Base-by-base conservation (phyloP, 2,113 vertebrate genomes). In the Phainopepla nitens region DNA sequence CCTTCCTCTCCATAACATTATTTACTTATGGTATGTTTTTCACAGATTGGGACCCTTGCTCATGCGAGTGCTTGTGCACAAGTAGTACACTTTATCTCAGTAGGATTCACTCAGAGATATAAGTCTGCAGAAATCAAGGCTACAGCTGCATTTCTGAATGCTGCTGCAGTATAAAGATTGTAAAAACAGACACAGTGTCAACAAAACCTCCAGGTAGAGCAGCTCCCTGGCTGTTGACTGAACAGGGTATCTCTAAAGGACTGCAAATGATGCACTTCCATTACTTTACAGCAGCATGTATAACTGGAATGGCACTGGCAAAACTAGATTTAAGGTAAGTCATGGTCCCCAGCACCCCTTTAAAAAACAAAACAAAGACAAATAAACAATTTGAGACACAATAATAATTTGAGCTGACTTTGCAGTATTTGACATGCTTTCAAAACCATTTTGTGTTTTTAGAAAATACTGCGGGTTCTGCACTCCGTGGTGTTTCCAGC, bases 401-500 rank as follows among this genome's bases (percentile, higher is more conserved):
- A 95, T 86, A 78, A 95, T 78, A 36, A 86, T 68, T 73, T 42
- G 76, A 90, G 84, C 89, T 90, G 84, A 96, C 78, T 90, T 73
- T 62, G 91, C 93, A 94, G 80, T 82, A 95, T 90, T 93, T 75
- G 50, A 70, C 79, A 70, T 82, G 79, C 82, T 90, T 95, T 95
- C 90, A 82, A 94, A 94, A 90, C 82, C 82, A 73, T 91, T 64
- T 44, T 87, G 31, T 95, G 96, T 93, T 96, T 97, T 95, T 51
- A 93, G 93, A 96, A 96, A 97, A 96, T 89, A 31, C 95, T 84
- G 96, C 0, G 94, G 90, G 90, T 97, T 96, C 93, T 94, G 94
- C 91, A n/a, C 65, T 94, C 92, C 61, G 71, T 93, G 97, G 92
- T 80, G 90, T 90, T 97, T 97, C 93, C 96, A 97, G 97, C 33